These are phyloP conservation scores for Channa maculata DNA, from an alignment of 2,113 vertebrate species.

Conservation along the genomic window DNA sequence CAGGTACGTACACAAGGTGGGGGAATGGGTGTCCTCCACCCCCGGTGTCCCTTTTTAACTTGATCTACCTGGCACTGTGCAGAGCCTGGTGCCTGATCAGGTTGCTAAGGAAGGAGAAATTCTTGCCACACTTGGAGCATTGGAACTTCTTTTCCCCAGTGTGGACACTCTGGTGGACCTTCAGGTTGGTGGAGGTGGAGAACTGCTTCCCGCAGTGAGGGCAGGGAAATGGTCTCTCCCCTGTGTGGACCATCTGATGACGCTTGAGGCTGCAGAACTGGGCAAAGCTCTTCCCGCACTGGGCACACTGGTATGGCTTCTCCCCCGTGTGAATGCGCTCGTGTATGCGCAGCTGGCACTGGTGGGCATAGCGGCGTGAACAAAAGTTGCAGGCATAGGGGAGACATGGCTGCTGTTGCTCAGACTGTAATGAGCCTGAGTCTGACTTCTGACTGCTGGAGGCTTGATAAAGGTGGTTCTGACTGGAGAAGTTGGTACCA, in stretches of 20 bases:
- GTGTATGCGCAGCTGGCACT: constrained; percentile 58
- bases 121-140: constrained; percentile 69
- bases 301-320: constrained; percentile 60
- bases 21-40: no score
- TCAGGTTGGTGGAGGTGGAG: constrained; percentile 65
- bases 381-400: constrained; percentile 54
- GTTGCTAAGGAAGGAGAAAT: constrained; percentile 70
- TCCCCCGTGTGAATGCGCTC: constrained; percentile 58
- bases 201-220: constrained; percentile 69
- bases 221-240: constrained; percentile 66
- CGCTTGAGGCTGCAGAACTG: constrained; percentile 66
- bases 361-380: constrained; percentile 48
- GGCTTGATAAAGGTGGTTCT: not conserved
- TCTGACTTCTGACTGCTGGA: not conserved
- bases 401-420: constrained; percentile 3
- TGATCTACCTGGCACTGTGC: constrained; percentile 34
- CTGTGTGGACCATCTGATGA: constrained; percentile 71
- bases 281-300: constrained; percentile 66
- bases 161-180: constrained; percentile 74
- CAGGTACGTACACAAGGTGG: no score
- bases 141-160: constrained; percentile 63
- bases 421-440: not conserved
- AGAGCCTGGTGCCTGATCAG: constrained; percentile 68
- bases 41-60: no score
- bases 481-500: not conserved